Percentiles rank a stretch among this genome's conserved stretches.
phyloP scores from a whole-genome alignment of 2,797 vertebrate genomes.

The Potorous gilbertii region DNA sequence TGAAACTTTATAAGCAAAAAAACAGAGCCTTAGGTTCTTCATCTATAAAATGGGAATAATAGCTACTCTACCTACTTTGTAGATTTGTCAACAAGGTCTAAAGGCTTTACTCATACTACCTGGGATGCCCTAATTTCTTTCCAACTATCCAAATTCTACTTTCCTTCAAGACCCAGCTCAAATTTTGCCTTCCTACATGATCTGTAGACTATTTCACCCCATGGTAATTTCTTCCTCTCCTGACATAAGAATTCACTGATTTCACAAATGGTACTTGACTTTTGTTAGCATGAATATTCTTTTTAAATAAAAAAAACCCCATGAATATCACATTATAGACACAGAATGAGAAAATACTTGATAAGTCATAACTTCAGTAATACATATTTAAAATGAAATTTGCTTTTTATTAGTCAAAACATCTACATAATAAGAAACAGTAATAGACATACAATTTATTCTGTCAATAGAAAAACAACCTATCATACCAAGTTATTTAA shows the following conservation, averaged over 20 bases:
- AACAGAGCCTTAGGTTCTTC: neutral
- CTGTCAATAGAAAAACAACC: neutral
- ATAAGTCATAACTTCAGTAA: neutral
- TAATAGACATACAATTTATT: neutral
- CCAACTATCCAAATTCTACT: neutral
- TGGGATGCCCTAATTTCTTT: neutral
- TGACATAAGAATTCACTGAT: neutral
- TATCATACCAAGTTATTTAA: neutral
- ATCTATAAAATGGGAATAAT: neutral
- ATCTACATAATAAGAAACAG: neutral
- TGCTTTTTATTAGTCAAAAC: neutral
- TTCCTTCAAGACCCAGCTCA: neutral
- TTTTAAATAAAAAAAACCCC: neutral
- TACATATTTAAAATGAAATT: neutral
- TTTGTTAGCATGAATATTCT: neutral
- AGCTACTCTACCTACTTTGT: neutral
- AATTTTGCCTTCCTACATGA: neutral
- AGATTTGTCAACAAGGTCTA: neutral
- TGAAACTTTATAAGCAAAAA: neutral
- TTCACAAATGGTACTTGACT: neutral
- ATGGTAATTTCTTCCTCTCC: neutral
- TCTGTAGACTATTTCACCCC: neutral
- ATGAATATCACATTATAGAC: neutral
- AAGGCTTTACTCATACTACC: neutral
- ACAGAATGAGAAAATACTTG: neutral